Evolutionary conservation across 2,113 vertebrate genomes (phyloP), one percentile per base, ranked within the genome.

Genomic region (Microtus oregoni): DNA sequence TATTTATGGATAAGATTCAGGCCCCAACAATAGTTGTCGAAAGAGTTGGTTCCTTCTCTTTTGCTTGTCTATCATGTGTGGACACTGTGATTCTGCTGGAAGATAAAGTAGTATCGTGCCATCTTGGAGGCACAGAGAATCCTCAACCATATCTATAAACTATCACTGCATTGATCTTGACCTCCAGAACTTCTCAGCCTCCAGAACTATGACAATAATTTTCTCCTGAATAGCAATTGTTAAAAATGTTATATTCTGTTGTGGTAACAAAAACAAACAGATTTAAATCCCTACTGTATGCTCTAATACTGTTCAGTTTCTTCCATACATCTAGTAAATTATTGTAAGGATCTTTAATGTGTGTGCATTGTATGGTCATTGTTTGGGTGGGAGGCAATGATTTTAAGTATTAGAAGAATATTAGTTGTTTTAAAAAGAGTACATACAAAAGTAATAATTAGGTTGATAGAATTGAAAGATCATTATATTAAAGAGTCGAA

Each of bases 391-490:
- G 6, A 47, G 12, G 0, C 20, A 93, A 3, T 73, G 30, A 38
- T 86, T 91, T 86, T 70, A 52, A 87, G 2, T 82, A 70, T 50
- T 35, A 75, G n/a, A 94, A 47, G 26, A 88, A 70, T 67, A 83
- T 70, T 89, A 78, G 17, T 96, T 10, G 6, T 90, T 93, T 95
- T 50, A 4, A 83, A 22, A 94, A 92, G 30, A 44, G 8, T 82
- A 10, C 32, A 22, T 41, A 72, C 13, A 94, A 78, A 75, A 17
- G 1, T 52, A 86, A 47, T 86, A 47, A 94, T 41, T 91, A 38
- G 76, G 88, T 73, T 86, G 68, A 19, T 89, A 47, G 35, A 6
- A 94, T 32, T 94, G 73, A 44, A 88, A 86, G 24, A 73, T 38
- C 14, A 68, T 50, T 67, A 88, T 4, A 22, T 28, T 52, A 94